phyloP scores from a whole-genome alignment of 2,113 vertebrate genomes.

The Hymenochirus boettgeri region DNA sequence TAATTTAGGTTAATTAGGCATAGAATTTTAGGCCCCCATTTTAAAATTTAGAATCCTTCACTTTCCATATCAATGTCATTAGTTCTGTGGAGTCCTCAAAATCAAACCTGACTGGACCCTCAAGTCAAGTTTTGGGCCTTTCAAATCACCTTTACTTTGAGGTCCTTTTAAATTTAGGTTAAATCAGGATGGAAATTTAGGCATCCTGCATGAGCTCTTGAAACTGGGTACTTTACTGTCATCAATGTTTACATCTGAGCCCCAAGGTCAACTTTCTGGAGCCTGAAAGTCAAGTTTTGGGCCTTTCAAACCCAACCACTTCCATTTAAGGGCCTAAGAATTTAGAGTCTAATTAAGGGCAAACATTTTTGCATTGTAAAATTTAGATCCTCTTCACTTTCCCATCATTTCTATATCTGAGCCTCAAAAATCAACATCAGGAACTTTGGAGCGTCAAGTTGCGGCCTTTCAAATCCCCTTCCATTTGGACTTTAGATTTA shows the following conservation, averaged over 20 bases:
- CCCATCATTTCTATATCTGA: no score
- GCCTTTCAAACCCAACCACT: slow-evolving; percentile 46
- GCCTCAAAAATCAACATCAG: no score
- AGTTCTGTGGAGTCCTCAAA: accelerated
- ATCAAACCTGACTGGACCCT: slow-evolving; percentile 33
- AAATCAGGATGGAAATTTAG: no score
- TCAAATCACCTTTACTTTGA: neutral
- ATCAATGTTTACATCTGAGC: slow-evolving; percentile 23
- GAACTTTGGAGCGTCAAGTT: no score
- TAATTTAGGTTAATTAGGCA: no score
- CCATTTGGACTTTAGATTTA: no score
- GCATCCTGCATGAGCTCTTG: slow-evolving; percentile 46
- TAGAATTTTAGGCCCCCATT: slow-evolving; percentile 16
- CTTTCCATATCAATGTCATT: slow-evolving; percentile 54
- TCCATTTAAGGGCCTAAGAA: slow-evolving; percentile 71
- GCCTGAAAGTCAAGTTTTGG: slow-evolving; percentile 45
- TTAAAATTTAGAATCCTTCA: slow-evolving; percentile 55
- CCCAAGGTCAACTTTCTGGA: slow-evolving; percentile 5
- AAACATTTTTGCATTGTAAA: no score
- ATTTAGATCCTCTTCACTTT: slow-evolving; percentile 55
- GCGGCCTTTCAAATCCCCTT: no score
- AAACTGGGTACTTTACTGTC: slow-evolving; percentile 54
- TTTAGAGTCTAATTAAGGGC: slow-evolving; percentile 83
- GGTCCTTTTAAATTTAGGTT: slow-evolving; percentile 49
- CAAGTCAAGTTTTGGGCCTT: slow-evolving; percentile 48